Evolutionary conservation across 2,797 vertebrate species (phyloP), one percentile per base, ranked within the genome.

Genomic region (Lutjanus argentimaculatus): DNA sequence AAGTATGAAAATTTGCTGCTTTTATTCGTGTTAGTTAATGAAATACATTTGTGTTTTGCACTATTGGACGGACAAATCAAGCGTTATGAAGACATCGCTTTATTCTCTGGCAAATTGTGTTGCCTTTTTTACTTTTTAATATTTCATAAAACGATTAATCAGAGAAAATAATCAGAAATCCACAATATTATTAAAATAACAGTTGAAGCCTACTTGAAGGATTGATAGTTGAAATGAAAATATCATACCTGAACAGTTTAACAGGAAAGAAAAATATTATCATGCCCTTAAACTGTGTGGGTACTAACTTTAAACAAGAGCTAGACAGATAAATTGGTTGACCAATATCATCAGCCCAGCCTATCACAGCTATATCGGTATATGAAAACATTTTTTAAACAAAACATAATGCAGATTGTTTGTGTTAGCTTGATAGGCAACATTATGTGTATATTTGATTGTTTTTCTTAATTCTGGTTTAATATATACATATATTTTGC

Each of bases 201-300:
- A 14, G 5, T 49, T 30, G 12, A 48, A 72, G 52, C 2, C 21
- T n/a, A 6, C 16, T 13, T 43, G 15, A 8, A 21, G 21, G 14
- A 30, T 58, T 71, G 4, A 66, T 45, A 30, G 45, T 17, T 53
- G 5, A 73, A 48, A 55, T 46, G 16, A 61, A 79, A 21, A 49
- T 8, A 8, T 48, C 19, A 36, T 65, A 36, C 17, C 4, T 63
- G 19, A 55, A 36, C 21, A 10, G n/a, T 45, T 30, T 22, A 42
- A 64, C 3, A 25, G 7, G 7, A 25, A 25, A 25, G 25, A 14
- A 25, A 25, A 19, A 7, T 1, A 10, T 22, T 63, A 9, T 56
- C 5, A 64, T 59, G 46, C 9, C 53, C 6, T 21, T 15, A 66
- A 46, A 48, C 6, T 21, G 57, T 17, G 4, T 11, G 45, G 7